Conservation (phyloP, 2,113 vertebrate genomes). For the Corythoichthys intestinalis region DNA sequence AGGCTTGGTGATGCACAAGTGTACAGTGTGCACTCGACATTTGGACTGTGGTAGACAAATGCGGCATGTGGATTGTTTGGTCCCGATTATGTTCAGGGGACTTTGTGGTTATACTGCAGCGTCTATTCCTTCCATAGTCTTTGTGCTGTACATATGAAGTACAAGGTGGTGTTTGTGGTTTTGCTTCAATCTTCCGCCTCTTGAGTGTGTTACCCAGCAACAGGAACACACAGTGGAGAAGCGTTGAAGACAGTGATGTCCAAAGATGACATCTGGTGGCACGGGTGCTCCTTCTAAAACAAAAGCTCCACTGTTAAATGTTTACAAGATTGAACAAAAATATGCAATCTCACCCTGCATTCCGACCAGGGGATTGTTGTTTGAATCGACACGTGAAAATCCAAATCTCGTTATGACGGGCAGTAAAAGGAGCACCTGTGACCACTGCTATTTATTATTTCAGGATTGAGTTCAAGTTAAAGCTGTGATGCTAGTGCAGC, state of each 20-base stretch:
- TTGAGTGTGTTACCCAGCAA: constrained; percentile 52
- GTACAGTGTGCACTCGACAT: constrained; percentile 64
- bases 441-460: constrained; percentile 45
- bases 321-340: constrained; percentile 66
- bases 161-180: constrained; percentile 61
- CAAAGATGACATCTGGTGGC: constrained; percentile 40
- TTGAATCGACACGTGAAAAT: constrained; percentile 37
- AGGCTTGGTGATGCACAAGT: constrained; percentile 72
- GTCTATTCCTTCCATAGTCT: constrained; percentile 72
- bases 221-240: constrained; percentile 33
- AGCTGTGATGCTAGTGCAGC: constrained; percentile 61
- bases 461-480: constrained; percentile 46
- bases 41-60: constrained; percentile 70
- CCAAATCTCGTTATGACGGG: constrained; percentile 27
- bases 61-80: constrained; percentile 66
- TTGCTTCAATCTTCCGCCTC: constrained; percentile 41
- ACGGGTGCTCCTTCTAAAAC: constrained; percentile 57
- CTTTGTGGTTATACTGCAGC: constrained; percentile 64
- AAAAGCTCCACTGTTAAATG: constrained; percentile 47
- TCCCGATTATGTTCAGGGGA: constrained; percentile 50
- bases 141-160: constrained; percentile 62
- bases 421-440: constrained; percentile 62
- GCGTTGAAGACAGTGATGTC: constrained; percentile 35
- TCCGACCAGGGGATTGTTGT: constrained; percentile 36
- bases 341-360: constrained; percentile 70